Evolutionary conservation across 1,140 invertebrate genomes (phyloP).

Genomic region (Drosophila rufa): DNA sequence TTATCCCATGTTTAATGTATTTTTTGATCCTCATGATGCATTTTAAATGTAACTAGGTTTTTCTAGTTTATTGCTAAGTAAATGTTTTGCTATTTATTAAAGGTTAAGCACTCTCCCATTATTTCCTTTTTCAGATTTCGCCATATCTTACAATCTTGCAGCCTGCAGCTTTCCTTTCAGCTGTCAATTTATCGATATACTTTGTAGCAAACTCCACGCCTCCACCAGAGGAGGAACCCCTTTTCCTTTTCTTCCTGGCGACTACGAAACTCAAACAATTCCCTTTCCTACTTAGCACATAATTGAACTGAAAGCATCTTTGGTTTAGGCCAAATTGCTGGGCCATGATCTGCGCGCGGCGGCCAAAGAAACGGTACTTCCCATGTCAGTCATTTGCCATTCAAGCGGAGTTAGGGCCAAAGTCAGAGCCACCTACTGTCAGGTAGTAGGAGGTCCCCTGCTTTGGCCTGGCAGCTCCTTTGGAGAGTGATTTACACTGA

Average conservation of each 20-base stretch:
- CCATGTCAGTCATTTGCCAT: slow-evolving; percentile 81
- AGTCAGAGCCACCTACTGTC: slow-evolving; percentile 40
- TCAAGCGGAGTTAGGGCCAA: slow-evolving; percentile 15
- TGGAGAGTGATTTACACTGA: slow-evolving; percentile 67
- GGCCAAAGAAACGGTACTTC: slow-evolving; percentile 59
- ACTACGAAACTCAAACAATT: slow-evolving; percentile 19
- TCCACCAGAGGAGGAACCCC: slow-evolving; percentile 12
- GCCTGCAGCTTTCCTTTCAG: slow-evolving; percentile 21
- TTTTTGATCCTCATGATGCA: too few relatives aligned
- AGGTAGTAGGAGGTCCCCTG: slow-evolving; percentile 19
- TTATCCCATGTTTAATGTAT: too few relatives aligned
- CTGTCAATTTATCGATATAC: slow-evolving; percentile 40
- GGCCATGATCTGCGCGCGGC: slow-evolving; percentile 27
- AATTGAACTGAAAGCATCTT: slow-evolving; percentile 71
- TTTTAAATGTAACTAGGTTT: neutral
- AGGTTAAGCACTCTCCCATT: slow-evolving; percentile 18
- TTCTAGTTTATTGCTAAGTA: too few relatives aligned
- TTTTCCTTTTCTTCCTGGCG: slow-evolving; percentile 23
- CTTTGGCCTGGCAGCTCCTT: slow-evolving; percentile 3
- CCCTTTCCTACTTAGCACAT: slow-evolving; percentile 73
- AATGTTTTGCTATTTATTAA: neutral
- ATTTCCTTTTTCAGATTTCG: slow-evolving; percentile 1
- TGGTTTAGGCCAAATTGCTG: slow-evolving; percentile 55
- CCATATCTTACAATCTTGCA: neutral
- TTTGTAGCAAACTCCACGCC: slow-evolving; percentile 22